phyloP scores from a whole-genome alignment of 1,140 invertebrate species.

The Drosophila bifasciata region DNA sequence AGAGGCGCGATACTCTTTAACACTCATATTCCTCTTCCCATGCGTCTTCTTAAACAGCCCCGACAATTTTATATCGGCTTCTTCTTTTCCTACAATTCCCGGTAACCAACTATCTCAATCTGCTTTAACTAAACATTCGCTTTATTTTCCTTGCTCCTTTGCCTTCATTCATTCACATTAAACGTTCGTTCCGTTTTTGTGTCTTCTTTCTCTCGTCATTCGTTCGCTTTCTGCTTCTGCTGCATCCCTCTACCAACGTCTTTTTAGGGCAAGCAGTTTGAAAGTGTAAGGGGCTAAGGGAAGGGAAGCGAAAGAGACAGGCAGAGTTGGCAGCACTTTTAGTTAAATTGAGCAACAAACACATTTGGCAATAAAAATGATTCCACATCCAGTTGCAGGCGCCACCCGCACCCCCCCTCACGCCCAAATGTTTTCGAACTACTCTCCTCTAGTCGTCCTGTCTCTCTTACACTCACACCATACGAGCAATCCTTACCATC shows the following conservation, averaged over 20 bases:
- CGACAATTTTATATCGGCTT: too few relatives aligned
- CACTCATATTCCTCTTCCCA: too few relatives aligned
- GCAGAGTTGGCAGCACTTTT: slow-evolving; percentile 72
- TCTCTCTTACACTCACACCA: background rate
- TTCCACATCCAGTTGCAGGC: slow-evolving; percentile 45
- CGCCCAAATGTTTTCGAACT: background rate
- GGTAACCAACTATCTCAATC: too few relatives aligned
- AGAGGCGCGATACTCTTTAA: too few relatives aligned
- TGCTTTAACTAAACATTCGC: too few relatives aligned
- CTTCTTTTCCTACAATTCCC: too few relatives aligned
- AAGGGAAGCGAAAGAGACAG: slow-evolving; percentile 30
- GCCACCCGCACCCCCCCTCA: background rate
- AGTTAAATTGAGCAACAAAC: slow-evolving; percentile 82
- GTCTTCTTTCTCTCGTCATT: too few relatives aligned
- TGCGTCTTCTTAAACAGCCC: too few relatives aligned
- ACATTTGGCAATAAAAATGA: slow-evolving; percentile 82
- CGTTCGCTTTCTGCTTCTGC: background rate
- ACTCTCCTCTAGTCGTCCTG: background rate
- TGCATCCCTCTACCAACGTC: background rate
- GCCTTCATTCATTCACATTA: too few relatives aligned
- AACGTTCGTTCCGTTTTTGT: too few relatives aligned
- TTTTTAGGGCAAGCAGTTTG: background rate
- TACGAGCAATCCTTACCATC: background rate
- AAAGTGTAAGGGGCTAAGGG: slow-evolving; percentile 5
- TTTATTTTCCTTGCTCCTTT: too few relatives aligned